Percentiles rank a stretch among this genome's conserved stretches.
Evolutionary conservation across 2,797 vertebrate genomes (phyloP).

Genomic region (Epinephelus awoara): DNA sequence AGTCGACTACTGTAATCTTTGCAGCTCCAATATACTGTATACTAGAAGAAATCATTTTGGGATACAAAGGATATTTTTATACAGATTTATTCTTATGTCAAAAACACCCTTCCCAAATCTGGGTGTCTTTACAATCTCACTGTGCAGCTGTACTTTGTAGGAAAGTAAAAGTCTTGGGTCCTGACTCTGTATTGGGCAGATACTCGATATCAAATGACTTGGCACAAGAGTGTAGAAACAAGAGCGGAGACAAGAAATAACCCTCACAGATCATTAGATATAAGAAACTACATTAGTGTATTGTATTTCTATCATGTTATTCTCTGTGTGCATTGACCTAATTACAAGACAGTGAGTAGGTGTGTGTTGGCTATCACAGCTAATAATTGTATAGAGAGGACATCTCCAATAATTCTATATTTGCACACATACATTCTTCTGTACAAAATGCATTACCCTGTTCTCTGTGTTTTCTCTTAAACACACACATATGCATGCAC

Average conservation of each 20-base stretch:
- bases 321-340: conserved; percentile 4
- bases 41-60: neutral
- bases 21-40: neutral
- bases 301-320: conserved; percentile 5
- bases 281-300: conserved; percentile 1
- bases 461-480: neutral
- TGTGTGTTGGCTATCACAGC: conserved; percentile 13
- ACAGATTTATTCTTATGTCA: neutral
- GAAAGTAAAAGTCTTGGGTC: neutral
- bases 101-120: neutral
- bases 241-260: neutral
- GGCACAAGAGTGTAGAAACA: neutral
- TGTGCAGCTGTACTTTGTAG: neutral
- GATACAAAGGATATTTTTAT: neutral
- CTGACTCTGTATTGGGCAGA: neutral
- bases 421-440: conserved; percentile 3
- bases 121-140: neutral
- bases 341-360: conserved; percentile 9
- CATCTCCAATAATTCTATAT: conserved; percentile 16
- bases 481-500: neutral
- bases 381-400: conserved; percentile 9
- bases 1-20: no score
- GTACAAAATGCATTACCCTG: conserved; percentile 1
- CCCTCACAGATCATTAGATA: neutral
- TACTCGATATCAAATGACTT: conserved; percentile 1